A percentile compares a stretch with the other conserved stretches of the same genome.
phyloP scores from a whole-genome alignment of 2,888 invertebrate genomes.

The Leuctra nigra region DNA sequence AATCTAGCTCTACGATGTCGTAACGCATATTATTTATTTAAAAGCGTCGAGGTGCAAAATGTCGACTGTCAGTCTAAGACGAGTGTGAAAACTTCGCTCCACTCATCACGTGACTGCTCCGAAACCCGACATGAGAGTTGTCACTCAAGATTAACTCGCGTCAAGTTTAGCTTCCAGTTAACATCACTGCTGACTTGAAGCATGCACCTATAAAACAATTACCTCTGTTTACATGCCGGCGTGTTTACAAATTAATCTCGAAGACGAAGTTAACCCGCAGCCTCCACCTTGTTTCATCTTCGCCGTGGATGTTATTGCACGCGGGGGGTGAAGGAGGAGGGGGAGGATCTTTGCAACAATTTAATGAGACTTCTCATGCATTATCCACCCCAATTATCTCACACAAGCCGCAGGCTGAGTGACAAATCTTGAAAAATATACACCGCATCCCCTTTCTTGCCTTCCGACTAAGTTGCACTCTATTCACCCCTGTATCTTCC shows the following conservation, averaged over 20 bases:
- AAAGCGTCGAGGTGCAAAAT: no score
- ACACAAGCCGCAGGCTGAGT: constrained; percentile 5
- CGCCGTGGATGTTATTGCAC: background rate
- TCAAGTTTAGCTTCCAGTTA: no score
- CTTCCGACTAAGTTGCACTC: background rate
- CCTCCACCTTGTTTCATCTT: no score
- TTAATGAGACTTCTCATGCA: constrained; percentile 20
- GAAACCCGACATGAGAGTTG: no score
- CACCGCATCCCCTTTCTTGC: constrained; percentile 2
- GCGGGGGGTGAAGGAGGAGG: background rate
- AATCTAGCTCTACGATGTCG: no score
- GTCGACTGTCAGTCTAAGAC: no score
- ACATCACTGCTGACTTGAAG: background rate
- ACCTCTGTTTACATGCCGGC: no score
- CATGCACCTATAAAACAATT: background rate
- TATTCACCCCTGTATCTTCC: background rate
- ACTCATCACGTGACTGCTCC: no score
- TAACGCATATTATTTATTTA: no score
- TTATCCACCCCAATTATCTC: constrained; percentile 20
- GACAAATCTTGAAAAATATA: constrained; percentile 16
- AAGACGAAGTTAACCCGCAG: no score
- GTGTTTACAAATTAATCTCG: background rate
- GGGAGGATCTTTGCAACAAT: constrained; percentile 9
- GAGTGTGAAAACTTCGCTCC: no score
- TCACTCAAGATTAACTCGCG: no score